Conservation (phyloP, 30 jellyfish, hydroid and myxozoan species). For the Clytia hemisphaerica region DNA sequence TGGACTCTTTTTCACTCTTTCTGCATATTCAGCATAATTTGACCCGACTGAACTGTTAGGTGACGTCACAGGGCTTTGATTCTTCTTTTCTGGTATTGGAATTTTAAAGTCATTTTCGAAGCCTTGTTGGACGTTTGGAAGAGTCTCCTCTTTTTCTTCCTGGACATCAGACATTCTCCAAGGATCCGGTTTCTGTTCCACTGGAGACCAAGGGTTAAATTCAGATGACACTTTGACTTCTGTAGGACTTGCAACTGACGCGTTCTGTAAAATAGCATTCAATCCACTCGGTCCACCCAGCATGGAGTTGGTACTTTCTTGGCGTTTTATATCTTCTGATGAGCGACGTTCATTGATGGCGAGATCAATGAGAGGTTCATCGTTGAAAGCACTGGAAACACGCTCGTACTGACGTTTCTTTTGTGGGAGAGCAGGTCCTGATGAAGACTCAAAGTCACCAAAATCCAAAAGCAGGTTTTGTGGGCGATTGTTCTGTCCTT, state of each 20-base stretch:
- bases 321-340: background rate
- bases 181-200: slow-evolving; percentile 8
- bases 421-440: slow-evolving; percentile 10
- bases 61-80: slow-evolving; percentile 3
- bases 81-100: background rate
- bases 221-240: slow-evolving; percentile 1
- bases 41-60: slow-evolving; percentile 4
- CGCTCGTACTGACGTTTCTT: slow-evolving; percentile 3
- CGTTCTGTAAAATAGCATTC: slow-evolving; percentile 31
- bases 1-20: background rate
- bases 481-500: background rate
- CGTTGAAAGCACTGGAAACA: background rate
- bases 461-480: background rate
- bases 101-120: slow-evolving; percentile 18
- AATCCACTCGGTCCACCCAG: slow-evolving; percentile 32
- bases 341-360: background rate
- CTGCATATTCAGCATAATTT: slow-evolving; percentile 17
- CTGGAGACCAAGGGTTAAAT: slow-evolving; percentile 29
- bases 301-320: slow-evolving; percentile 3
- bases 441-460: slow-evolving; percentile 19
- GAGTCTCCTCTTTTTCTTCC: background rate
- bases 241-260: slow-evolving; percentile 26
- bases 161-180: background rate
- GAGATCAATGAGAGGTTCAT: slow-evolving; percentile 10
- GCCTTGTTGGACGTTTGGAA: no score